Base-by-base conservation (phyloP, 2,888 invertebrate species). In the Helobdella robusta region DNA sequence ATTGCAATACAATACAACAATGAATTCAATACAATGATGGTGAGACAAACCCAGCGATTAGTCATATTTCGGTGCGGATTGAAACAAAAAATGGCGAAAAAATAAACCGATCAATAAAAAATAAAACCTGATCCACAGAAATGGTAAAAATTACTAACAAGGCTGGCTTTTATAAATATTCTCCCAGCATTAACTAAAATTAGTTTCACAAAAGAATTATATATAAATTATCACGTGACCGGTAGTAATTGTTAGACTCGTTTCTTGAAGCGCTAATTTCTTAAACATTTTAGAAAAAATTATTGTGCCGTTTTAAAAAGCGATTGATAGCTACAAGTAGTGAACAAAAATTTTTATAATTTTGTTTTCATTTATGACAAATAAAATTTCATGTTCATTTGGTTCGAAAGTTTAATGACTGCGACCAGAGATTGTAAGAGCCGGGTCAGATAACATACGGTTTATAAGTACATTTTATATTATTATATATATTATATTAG, bases 161-260 rank as follows among this genome's bases (percentile, higher is more conserved):
- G 18, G 62, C 62, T 62, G 62, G 62, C 48, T n/a, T 25, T 23
- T 54, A 50, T 18, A 25, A 62, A 46, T 46, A 62, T 46, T 50
- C 15, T 50, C 46, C 62, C 62, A 62, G 62, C 62, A 40, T 50
- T n/a, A 40, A 62, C 32, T 54, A 62, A 62, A 40, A 48, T 40
- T 56, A 56, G 48, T 62, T 62, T 50, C 32, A 62, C 62, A 62
- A 50, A 62, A 35, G 34, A 62, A 50, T 50, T 62, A 62, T 25
- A 62, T 62, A 34, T 50, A 62, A 48, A 62, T 48, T 32, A 18
- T 62, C 62, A 62, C 62, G 62, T 62, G 62, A 62, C 62, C 62
- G 62, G 62, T 62, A 62, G 62, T 48, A 62, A 40, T 46, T 40
- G 30, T 28, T 30, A 25, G 34, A 62, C 48, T 30, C 32, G 50